phyloP scores from a whole-genome alignment of 2,113 vertebrate genomes.

The Steatornis caripensis region DNA sequence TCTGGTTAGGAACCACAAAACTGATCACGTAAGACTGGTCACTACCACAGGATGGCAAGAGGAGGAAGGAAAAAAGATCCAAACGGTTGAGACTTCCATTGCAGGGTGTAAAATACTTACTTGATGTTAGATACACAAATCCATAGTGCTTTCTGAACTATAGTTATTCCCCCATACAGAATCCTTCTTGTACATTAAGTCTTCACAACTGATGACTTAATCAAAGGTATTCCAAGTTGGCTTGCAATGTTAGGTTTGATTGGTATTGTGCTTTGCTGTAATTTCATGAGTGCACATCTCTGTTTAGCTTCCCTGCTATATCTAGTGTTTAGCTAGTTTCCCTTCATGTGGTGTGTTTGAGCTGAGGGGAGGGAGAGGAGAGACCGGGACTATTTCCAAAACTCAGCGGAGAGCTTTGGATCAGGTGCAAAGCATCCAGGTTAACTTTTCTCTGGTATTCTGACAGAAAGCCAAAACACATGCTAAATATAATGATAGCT shows the following conservation, averaged over 20 bases:
- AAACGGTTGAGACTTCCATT: neutral
- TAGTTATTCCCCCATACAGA: neutral
- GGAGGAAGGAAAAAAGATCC: neutral
- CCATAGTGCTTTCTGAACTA: neutral
- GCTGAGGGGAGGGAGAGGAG: neutral
- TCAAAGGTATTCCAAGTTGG: neutral
- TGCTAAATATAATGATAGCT: neutral
- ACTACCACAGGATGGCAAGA: constrained; percentile 65
- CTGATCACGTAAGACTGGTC: constrained; percentile 96
- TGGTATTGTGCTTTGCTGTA: neutral
- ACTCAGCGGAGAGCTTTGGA: neutral
- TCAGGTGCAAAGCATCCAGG: neutral
- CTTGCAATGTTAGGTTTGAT: neutral
- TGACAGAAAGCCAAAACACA: neutral
- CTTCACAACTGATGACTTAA: neutral
- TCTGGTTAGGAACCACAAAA: constrained; percentile 98
- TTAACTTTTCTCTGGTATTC: neutral
- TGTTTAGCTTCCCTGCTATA: neutral
- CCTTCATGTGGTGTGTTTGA: fast-evolving
- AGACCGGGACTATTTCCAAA: neutral
- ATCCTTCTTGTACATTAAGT: neutral
- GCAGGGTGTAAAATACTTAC: neutral
- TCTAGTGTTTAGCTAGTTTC: neutral
- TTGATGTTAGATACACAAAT: neutral
- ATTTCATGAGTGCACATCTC: neutral